Evolutionary conservation across 2,113 vertebrate genomes (phyloP), one percentile per base, ranked within the genome.

Genomic region (Stegastes partitus): DNA sequence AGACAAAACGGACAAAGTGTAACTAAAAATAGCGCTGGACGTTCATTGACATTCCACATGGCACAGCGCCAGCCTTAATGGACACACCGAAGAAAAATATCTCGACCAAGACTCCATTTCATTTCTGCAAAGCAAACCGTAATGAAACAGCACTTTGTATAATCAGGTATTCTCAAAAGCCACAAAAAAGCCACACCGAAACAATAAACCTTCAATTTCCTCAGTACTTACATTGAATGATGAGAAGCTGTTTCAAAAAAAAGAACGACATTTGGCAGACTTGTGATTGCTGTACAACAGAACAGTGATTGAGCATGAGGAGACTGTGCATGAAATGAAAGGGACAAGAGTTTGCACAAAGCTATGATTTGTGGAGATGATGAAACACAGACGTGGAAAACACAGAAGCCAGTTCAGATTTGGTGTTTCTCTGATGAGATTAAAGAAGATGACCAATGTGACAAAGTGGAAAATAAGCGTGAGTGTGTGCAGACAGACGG

Each of bases 31-130:
- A 93, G 79, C 45, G 6, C 47, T 7, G 63, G 50, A 31, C 73
- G 71, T 71, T 93, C 80, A 93, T 92, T 92, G 86, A 79, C 86
- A 93, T 91, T 89, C 91, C 45, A 57, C 28, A 3, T 59, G 63
- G 86, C 73, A 68, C 39, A n/a, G 47, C 65, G 64, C 63, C 65
- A 79, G 45, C 42, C 68, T 22, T 73, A 89, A 91, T 88, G 75
- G 84, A 77, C 77, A 62, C 19, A 15, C n/a, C 42, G 37, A 74
- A 57, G 67, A 37, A 28, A 75, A 70, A 77, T 62, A 37, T 34
- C 34, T 79, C 26, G 25, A 70, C 57, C 9, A 22, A 66, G 82
- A 77, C 68, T 64, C 61, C 19, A 81, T 87, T 85, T 85, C 51
- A 71, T 77, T 81, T 80, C 66, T 80, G 69, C 62, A 66, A 34